Conservation (phyloP, 37 sponge, comb jelly and placozoan genomes). For the Spongilla lacustris region DNA sequence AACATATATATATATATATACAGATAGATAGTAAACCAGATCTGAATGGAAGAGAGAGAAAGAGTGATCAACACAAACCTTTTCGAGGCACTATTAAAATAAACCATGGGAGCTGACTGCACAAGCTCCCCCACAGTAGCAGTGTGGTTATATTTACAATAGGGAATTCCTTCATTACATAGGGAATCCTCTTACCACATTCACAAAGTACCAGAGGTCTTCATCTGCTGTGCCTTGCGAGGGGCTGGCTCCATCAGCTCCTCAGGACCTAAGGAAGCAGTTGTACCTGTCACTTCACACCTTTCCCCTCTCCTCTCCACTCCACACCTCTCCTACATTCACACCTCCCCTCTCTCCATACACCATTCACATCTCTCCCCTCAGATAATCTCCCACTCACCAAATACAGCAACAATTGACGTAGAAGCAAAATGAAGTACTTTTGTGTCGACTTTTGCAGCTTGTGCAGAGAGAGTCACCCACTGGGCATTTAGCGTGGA, state of each 20-base stretch:
- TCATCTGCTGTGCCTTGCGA: slow-evolving; percentile 3
- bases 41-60: not conserved
- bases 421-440: slow-evolving; percentile 59
- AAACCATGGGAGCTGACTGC: too few species aligned
- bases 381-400: slow-evolving; percentile 29
- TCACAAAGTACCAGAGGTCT: not conserved
- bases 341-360: not conserved
- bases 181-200: too few species aligned
- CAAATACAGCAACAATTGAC: slow-evolving; percentile 66
- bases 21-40: not conserved
- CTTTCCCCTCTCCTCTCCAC: too few species aligned
- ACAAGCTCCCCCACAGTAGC: too few species aligned
- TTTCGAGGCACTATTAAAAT: too few species aligned
- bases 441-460: slow-evolving; percentile 36
- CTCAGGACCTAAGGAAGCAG: slow-evolving; percentile 27
- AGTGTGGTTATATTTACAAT: too few species aligned
- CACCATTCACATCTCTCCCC: not conserved
- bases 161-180: too few species aligned
- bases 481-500: not conserved
- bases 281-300: not conserved
- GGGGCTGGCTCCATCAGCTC: slow-evolving; percentile 35
- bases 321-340: not conserved
- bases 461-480: slow-evolving; percentile 54
- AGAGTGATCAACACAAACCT: too few species aligned
- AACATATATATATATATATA: too few species aligned